A percentile compares a stretch with the other conserved stretches of the same genome.
These are phyloP conservation scores for Salticus scenicus DNA, from an alignment of 2,888 invertebrate species.

Conservation along the genomic window DNA sequence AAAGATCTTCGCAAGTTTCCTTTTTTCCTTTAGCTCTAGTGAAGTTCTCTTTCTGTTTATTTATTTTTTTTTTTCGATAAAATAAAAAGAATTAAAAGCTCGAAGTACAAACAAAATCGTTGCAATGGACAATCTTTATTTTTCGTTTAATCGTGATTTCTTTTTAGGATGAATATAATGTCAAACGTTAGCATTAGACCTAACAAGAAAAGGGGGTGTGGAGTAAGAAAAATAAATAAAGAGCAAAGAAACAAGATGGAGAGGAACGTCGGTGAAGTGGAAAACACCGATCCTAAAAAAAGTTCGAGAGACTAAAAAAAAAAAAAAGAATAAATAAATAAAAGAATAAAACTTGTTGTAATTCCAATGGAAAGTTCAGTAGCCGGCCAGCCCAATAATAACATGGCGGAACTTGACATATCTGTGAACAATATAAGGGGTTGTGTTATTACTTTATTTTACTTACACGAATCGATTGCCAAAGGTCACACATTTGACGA, in stretches of 20 bases:
- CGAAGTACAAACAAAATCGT: not conserved
- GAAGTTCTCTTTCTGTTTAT: no score
- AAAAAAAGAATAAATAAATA: no score
- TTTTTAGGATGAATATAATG: conserved; percentile 27
- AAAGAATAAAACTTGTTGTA: conserved; percentile 36
- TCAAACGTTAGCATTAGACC: conserved; percentile 20
- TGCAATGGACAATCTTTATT: conserved; percentile 20
- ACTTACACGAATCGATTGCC: conserved; percentile 29
- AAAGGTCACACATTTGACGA: conserved; percentile 2
- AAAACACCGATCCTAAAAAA: conserved; percentile 42
- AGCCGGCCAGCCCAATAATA: conserved; percentile 54
- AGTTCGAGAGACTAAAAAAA: not conserved
- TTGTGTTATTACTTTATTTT: not conserved
- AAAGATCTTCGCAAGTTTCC: no score
- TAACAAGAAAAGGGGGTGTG: conserved; percentile 7
- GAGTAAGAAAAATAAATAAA: not conserved
- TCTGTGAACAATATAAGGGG: conserved; percentile 42
- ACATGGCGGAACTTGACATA: conserved; percentile 54
- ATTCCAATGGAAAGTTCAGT: conserved; percentile 59
- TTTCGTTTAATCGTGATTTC: conserved; percentile 35
- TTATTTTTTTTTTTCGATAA: no score
- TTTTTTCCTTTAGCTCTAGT: no score
- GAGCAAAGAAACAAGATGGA: conserved; percentile 20
- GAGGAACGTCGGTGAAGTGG: conserved; percentile 32
- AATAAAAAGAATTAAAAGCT: no score